A percentile compares a stretch with the other conserved stretches of the same genome.
Conservation (phyloP, 2,113 vertebrate species). For the Silurus glanis region DNA sequence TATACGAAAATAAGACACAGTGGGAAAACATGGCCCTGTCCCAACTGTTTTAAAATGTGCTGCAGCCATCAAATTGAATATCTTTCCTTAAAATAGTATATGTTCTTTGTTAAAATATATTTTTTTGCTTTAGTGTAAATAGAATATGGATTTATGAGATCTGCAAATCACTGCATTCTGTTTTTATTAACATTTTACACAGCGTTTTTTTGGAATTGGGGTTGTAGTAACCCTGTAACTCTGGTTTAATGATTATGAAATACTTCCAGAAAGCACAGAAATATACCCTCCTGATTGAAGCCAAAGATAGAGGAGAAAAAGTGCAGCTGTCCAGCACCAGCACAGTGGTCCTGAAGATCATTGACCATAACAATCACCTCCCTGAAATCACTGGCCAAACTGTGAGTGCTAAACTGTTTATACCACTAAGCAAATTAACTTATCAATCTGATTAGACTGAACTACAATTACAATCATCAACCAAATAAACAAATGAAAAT, state of each 20-base stretch:
- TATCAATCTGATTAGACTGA: not conserved
- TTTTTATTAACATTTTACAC: too few relatives aligned
- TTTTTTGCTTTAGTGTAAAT: too few relatives aligned
- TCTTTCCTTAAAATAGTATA: too few relatives aligned
- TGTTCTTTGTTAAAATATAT: too few relatives aligned
- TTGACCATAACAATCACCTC: conserved; percentile 71
- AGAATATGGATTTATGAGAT: too few relatives aligned
- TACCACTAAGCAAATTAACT: not conserved
- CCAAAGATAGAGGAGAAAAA: conserved; percentile 65
- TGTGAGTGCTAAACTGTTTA: conserved; percentile 41
- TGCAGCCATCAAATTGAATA: too few relatives aligned
- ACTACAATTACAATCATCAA: not conserved
- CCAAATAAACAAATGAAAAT: not conserved
- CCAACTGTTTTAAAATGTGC: too few relatives aligned
- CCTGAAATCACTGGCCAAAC: conserved; percentile 65
- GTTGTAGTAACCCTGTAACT: not conserved
- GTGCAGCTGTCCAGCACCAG: conserved; percentile 64
- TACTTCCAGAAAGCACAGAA: conserved; percentile 61
- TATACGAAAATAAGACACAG: too few relatives aligned
- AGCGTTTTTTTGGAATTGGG: too few relatives aligned
- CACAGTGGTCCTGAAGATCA: conserved; percentile 63
- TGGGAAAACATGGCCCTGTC: too few relatives aligned
- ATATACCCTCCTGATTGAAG: conserved; percentile 66
- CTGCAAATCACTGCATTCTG: too few relatives aligned
- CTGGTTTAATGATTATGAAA: not conserved